Evolutionary conservation across 2,113 vertebrate genomes (phyloP), one percentile per base, ranked within the genome.

Genomic region (Sinocyclocheilus grahami): DNA sequence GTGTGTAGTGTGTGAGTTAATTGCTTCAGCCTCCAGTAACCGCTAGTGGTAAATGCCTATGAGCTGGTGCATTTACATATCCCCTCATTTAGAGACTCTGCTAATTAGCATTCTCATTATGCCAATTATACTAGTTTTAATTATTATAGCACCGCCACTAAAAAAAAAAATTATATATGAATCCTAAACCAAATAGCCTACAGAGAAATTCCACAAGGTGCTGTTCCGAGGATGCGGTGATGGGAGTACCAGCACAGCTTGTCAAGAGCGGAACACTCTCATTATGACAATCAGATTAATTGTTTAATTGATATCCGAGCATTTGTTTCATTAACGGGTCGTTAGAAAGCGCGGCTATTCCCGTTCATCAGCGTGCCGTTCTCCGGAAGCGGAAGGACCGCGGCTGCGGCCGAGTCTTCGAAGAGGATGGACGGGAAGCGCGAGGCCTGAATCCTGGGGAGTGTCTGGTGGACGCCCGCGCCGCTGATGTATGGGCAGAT

Each of bases 401-500:
- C 33, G 33, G 33, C 33, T 3, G 33, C 33, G 9, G 60, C 60
- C 1, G 63, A 27, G 63, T 58, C 30, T 55, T 46, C 18, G 18
- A 22, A 63, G 62, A 80, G 60, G 37, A 65, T n/a, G 24, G 24
- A 51, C 11, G n/a, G 80, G 78, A 33, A 62, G 46, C 24, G 11
- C 16, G 58, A 79, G 91, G 90, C 89, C 91, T 91, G 93, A 93
- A 90, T 93, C 90, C 88, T 87, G 90, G 91, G 93, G 94, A 92
- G 93, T 88, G 92, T 92, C 92, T 83, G 37, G 42, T 78, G 91
- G 87, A 87, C 89, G 91, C 92, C 85, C 89, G 81, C 92, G 93
- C 90, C 86, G 86, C 88, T 91, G 96, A 97, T 96, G 94, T 96
- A 97, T 96, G 96, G 95, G 95, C 96, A 97, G 96, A 96, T 96